Conservation (phyloP, 2,113 vertebrate species). For the Rissa tridactyla region DNA sequence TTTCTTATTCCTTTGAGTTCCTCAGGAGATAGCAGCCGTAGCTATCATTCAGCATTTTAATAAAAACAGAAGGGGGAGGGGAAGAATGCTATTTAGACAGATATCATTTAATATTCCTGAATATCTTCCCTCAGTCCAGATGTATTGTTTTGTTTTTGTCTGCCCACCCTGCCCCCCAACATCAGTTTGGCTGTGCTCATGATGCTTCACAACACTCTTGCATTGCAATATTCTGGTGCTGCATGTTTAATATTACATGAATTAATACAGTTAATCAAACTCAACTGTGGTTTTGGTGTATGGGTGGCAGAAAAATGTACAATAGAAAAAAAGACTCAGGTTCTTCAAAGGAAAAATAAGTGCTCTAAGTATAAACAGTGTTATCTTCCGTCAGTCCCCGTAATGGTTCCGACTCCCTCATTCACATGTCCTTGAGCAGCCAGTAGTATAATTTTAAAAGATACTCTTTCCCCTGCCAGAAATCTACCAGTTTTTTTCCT, state of each 20-base stretch:
- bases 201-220: neutral
- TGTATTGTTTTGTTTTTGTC: neutral
- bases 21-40: neutral
- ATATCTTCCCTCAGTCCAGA: neutral
- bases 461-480: neutral
- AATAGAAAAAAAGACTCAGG: neutral
- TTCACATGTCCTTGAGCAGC: neutral
- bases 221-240: neutral
- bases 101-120: neutral
- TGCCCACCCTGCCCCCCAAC: rapidly evolving
- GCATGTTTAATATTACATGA: neutral
- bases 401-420: neutral
- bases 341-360: neutral
- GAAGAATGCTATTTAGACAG: neutral
- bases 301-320: neutral
- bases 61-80: rapidly evolving
- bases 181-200: neutral
- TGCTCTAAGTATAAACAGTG: neutral
- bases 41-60: neutral
- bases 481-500: neutral
- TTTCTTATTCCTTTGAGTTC: neutral
- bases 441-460: neutral
- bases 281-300: neutral
- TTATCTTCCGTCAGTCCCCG: neutral
- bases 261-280: neutral